Evolutionary conservation across 2,888 invertebrate genomes (phyloP).

Genomic region (Luffia ferchaultella): DNA sequence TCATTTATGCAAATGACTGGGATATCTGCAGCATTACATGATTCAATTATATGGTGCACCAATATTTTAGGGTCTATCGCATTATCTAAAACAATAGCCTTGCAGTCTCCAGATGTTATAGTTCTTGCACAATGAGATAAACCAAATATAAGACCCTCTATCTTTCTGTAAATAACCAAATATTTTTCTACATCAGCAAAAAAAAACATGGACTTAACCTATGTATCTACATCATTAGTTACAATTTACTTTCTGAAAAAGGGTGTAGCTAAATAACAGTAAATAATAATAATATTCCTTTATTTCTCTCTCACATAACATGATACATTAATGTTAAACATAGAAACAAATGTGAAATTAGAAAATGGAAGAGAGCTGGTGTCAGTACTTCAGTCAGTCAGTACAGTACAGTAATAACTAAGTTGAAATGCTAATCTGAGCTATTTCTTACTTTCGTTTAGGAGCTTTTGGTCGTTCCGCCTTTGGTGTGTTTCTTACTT

Average conservation of each 20-base stretch:
- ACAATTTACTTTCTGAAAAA: too few relatives aligned
- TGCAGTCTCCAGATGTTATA: constrained; percentile 28
- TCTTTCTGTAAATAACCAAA: constrained; percentile 31
- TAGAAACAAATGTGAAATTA: too few relatives aligned
- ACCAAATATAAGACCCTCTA: constrained; percentile 45
- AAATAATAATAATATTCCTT: too few relatives aligned
- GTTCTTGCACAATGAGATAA: constrained; percentile 34
- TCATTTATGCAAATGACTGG: constrained; percentile 43
- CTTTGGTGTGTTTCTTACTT: constrained; percentile 40
- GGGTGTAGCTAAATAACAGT: too few relatives aligned
- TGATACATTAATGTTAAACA: too few relatives aligned
- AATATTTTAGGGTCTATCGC: constrained; percentile 42
- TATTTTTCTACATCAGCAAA: constrained; percentile 15
- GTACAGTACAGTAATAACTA: too few relatives aligned
- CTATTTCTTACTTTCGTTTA: constrained; percentile 35
- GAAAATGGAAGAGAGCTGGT: too few relatives aligned
- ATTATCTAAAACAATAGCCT: constrained; percentile 45
- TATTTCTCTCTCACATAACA: too few relatives aligned
- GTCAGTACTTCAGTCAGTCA: too few relatives aligned
- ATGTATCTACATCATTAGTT: too few relatives aligned
- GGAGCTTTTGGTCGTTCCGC: constrained; percentile 40
- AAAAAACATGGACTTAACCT: too few relatives aligned
- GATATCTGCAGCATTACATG: constrained; percentile 28
- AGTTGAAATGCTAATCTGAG: too few relatives aligned
- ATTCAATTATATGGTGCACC: constrained; percentile 43